phyloP scores from a whole-genome alignment of 1,140 invertebrate genomes.

The Subanguina moxae region DNA sequence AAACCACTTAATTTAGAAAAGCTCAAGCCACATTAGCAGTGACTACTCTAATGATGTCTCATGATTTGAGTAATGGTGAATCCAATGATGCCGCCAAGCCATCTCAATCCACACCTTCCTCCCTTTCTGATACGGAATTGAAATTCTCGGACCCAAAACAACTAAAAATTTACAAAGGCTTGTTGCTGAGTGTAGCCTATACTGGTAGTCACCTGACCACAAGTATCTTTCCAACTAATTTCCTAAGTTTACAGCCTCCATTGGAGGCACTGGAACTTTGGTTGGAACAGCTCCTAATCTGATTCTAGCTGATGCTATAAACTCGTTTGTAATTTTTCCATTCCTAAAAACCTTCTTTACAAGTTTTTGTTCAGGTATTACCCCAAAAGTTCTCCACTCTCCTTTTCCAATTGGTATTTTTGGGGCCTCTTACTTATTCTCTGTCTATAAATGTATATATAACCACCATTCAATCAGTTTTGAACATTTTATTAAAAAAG shows the following conservation, averaged over 20 bases:
- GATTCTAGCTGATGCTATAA: slow-evolving; percentile 68
- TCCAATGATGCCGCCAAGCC: background rate
- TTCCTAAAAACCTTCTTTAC: background rate
- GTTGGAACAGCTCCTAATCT: slow-evolving; percentile 84
- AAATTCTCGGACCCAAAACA: slow-evolving; percentile 9
- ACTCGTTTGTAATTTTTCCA: slow-evolving; percentile 19
- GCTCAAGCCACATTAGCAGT: no score
- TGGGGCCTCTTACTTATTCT: background rate
- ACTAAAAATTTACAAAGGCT: slow-evolving; percentile 46
- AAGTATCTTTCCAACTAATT: no score
- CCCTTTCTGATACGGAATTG: background rate
- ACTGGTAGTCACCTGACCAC: slow-evolving; percentile 60
- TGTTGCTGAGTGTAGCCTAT: slow-evolving; percentile 73
- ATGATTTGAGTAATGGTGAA: no score
- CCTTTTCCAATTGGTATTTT: slow-evolving; percentile 65
- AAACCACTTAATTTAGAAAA: no score
- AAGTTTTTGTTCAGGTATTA: slow-evolving; percentile 27
- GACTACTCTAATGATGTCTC: no score
- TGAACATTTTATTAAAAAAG: no score
- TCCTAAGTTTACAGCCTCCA: slow-evolving; percentile 17
- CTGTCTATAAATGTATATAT: background rate
- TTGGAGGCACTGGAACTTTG: slow-evolving; percentile 78
- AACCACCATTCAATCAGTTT: no score
- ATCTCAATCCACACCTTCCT: background rate
- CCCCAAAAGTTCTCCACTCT: slow-evolving; percentile 60